Evolutionary conservation across 64 coral and sea anemone species (phyloP).

Genomic region (Astreopora myriophthalma): DNA sequence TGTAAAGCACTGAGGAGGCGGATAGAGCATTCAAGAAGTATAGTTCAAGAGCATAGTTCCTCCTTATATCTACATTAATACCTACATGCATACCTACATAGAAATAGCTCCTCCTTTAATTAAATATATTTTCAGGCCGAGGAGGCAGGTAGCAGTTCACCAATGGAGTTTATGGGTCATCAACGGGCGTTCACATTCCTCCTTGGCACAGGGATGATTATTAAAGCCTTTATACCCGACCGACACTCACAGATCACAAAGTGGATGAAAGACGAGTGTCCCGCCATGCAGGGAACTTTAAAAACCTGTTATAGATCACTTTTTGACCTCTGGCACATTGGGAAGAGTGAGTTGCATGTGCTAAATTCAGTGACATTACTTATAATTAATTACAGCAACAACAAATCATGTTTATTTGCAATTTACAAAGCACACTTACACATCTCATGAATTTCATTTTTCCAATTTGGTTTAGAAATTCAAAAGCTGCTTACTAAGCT

Average conservation of each 20-base stretch:
- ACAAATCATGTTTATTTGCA: no score
- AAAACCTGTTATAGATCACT: conserved; percentile 45
- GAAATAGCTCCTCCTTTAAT: no score
- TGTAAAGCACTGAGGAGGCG: no score
- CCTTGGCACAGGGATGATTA: conserved; percentile 5
- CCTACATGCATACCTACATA: no score
- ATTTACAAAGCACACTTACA: no score
- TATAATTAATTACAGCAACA: no score
- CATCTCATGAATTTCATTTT: no score
- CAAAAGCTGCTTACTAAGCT: conserved; percentile 61
- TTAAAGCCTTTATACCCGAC: conserved; percentile 37
- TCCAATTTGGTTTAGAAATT: no score
- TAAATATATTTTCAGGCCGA: conserved; percentile 20
- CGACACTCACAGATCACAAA: conserved; percentile 32
- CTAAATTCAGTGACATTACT: no score
- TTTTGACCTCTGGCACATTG: conserved; percentile 61
- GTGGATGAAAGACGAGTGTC: conserved; percentile 43
- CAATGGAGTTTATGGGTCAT: conserved; percentile 43
- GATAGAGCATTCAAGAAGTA: no score
- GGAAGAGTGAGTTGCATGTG: conserved; percentile 55
- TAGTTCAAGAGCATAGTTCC: no score
- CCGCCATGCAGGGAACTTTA: neutral
- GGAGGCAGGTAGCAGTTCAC: conserved; percentile 39
- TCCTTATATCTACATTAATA: no score
- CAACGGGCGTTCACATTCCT: conserved; percentile 39